A percentile compares a stretch with the other conserved stretches of the same genome.
Conservation (phyloP, 2,888 invertebrate species). For the Resseliella maxima region DNA sequence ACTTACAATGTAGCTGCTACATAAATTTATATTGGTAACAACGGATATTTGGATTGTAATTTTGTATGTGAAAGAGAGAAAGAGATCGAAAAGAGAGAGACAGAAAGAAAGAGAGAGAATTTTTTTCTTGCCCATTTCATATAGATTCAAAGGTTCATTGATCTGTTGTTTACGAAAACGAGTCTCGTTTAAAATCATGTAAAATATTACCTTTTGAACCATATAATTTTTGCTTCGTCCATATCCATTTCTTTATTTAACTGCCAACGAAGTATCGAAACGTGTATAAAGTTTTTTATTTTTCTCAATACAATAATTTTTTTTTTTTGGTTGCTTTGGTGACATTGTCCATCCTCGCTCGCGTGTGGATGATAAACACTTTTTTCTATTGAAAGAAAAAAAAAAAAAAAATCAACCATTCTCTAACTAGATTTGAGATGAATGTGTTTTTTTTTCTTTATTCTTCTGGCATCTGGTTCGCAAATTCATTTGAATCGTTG, state of each 20-base stretch:
- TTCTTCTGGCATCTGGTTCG: not conserved
- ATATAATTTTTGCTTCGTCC: not conserved
- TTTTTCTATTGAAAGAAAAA: not conserved
- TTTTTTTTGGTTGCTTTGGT: too few species aligned
- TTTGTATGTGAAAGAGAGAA: too few species aligned
- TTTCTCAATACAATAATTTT: not conserved
- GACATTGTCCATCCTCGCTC: not conserved
- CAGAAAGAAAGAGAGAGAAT: not conserved
- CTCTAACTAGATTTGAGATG: not conserved
- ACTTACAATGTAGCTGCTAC: not conserved
- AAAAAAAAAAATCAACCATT: not conserved
- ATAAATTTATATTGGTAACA: too few species aligned
- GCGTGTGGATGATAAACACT: not conserved
- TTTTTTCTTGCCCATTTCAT: not conserved
- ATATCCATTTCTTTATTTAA: constrained; percentile 2
- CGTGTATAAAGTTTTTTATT: not conserved
- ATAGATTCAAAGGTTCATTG: not conserved
- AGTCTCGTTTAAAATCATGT: constrained; percentile 33
- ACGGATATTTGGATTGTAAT: too few species aligned
- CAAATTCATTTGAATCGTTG: not conserved
- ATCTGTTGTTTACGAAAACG: constrained; percentile 29
- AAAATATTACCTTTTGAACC: constrained; percentile 45
- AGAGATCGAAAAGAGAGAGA: not conserved
- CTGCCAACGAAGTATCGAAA: not conserved
- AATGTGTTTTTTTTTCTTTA: not conserved